phyloP scores from a whole-genome alignment of 2,888 invertebrate genomes.

The Psylliodes chrysocephalus region DNA sequence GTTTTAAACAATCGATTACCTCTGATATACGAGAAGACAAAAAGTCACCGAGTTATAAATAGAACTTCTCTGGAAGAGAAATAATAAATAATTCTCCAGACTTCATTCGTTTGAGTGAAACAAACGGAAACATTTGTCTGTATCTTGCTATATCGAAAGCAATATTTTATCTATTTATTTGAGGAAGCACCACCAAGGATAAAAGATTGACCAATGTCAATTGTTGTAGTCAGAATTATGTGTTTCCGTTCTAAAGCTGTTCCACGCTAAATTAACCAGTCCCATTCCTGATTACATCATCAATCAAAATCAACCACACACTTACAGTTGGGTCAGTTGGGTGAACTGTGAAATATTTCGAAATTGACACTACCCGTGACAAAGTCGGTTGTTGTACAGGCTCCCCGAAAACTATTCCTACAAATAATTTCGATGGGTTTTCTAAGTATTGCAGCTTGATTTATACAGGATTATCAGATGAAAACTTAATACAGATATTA shows the following conservation, averaged over 20 bases:
- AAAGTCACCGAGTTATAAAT: conserved; percentile 20
- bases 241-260: conserved; percentile 52
- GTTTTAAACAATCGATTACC: conserved; percentile 11
- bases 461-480: too few species aligned
- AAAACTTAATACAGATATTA: too few species aligned
- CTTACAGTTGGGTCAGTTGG: conserved; percentile 38
- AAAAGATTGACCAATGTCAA: conserved; percentile 48
- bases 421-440: too few species aligned
- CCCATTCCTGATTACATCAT: conserved; percentile 57
- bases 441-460: too few species aligned
- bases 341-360: conserved; percentile 39
- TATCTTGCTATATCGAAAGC: conserved; percentile 39
- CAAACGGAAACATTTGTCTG: conserved; percentile 43
- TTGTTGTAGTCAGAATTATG: conserved; percentile 50
- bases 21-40: conserved; percentile 6
- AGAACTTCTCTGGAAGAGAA: conserved; percentile 19
- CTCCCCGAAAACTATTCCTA: too few species aligned
- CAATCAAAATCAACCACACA: conserved; percentile 58
- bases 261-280: conserved; percentile 53
- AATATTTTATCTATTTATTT: conserved; percentile 45
- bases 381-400: not conserved
- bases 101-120: conserved; percentile 42
- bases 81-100: conserved; percentile 42
- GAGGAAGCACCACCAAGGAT: conserved; percentile 39
- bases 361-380: conserved; percentile 27